Percentiles rank a stretch among this genome's conserved stretches.
Evolutionary conservation across 2,113 vertebrate genomes (phyloP).

Genomic region (Heptranchias perlo): DNA sequence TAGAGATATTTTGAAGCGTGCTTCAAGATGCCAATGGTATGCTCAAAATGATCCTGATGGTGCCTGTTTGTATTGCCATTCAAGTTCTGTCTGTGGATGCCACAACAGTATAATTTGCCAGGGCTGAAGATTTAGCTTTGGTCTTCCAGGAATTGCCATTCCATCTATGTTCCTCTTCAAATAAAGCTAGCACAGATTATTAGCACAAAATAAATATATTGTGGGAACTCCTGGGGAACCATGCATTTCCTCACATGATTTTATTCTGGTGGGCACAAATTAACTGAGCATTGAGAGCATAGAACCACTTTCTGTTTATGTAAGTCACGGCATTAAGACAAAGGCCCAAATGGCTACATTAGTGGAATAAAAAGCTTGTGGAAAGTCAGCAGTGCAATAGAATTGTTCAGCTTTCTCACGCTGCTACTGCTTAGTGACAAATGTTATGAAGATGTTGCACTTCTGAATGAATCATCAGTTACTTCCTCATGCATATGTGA

Average conservation of each 20-base stretch:
- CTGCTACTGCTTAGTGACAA: not conserved
- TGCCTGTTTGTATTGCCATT: not conserved
- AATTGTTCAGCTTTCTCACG: not conserved
- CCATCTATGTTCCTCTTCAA: not conserved
- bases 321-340: too few relatives aligned
- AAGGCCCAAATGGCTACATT: not conserved
- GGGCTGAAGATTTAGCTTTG: not conserved
- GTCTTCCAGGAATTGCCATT: not conserved
- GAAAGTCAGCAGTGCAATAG: not conserved
- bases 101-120: not conserved
- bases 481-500: not conserved
- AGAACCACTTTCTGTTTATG: not conserved
- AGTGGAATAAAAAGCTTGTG: not conserved
- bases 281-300: not conserved
- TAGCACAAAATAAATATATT: not conserved
- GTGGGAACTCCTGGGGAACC: not conserved
- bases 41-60: not conserved
- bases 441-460: not conserved
- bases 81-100: not conserved
- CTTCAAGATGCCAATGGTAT: not conserved
- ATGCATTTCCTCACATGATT: not conserved
- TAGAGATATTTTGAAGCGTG: not conserved
- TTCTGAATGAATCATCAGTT: not conserved
- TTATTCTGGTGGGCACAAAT: not conserved
- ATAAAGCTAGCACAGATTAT: not conserved